Percentiles rank a stretch among this genome's conserved stretches.
These are phyloP conservation scores for Brassicogethes aeneus DNA, from an alignment of 2,888 invertebrate genomes.

Conservation along the genomic window DNA sequence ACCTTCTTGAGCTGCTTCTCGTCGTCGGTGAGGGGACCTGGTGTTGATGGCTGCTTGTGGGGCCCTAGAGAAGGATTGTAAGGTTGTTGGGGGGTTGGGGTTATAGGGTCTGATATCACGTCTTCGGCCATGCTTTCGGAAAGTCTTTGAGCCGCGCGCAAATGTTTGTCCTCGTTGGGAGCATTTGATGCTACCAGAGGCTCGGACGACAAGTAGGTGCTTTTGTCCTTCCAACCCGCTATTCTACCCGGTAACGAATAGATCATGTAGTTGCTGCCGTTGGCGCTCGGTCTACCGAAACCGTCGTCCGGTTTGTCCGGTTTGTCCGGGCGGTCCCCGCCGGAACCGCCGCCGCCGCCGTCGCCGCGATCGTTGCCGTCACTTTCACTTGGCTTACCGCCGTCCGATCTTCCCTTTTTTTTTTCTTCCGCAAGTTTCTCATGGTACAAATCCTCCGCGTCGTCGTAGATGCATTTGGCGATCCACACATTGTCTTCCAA, in stretches of 20 bases:
- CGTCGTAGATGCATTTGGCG: conserved; percentile 52
- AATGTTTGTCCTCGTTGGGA: conserved; percentile 17
- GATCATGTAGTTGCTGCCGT: conserved; percentile 36
- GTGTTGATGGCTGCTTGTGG: conserved; percentile 25
- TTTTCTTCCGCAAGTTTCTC: conserved; percentile 46
- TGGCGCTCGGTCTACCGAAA: conserved; percentile 10
- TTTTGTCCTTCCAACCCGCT: conserved; percentile 73
- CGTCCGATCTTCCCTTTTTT: conserved; percentile 24
- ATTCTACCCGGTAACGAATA: conserved; percentile 65
- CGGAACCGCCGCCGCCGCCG: conserved; percentile 47
- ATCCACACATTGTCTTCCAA: conserved; percentile 51
- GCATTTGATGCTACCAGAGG: conserved; percentile 22
- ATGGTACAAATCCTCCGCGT: conserved; percentile 50
- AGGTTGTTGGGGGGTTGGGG: conserved; percentile 11
- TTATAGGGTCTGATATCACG: conserved; percentile 20
- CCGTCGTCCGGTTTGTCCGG: no score
- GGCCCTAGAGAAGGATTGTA: conserved; percentile 29
- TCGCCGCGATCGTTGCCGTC: conserved; percentile 42
- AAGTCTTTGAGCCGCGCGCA: conserved; percentile 21
- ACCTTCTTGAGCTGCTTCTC: conserved; percentile 35
- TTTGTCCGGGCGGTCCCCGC: conserved; percentile 18
- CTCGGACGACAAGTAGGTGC: conserved; percentile 63
- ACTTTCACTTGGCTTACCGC: conserved; percentile 14
- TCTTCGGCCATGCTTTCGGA: conserved; percentile 27
- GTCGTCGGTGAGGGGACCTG: conserved; percentile 40